Evolutionary conservation across 2,113 vertebrate species (phyloP).

Genomic region (Numenius arquata): DNA sequence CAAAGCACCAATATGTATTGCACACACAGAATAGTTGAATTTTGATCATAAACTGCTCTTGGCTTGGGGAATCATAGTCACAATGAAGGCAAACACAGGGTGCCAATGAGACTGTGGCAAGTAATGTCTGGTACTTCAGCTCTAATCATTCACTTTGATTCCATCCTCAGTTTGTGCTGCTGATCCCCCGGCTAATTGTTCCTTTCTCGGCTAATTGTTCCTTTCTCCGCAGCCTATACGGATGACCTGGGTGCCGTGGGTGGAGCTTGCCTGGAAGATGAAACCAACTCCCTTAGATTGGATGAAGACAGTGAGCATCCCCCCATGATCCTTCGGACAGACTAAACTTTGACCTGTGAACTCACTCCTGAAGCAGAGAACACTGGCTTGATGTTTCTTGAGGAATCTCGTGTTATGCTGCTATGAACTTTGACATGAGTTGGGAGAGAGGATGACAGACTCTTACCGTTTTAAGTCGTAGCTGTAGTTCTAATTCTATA

Average conservation of each 20-base stretch:
- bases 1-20: background rate
- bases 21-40: background rate
- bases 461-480: constrained; percentile 72
- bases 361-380: constrained; percentile 67
- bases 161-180: background rate
- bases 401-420: constrained; percentile 82
- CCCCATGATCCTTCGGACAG: constrained; percentile 95
- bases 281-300: constrained; percentile 83
- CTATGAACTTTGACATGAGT: constrained; percentile 82
- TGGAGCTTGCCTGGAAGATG: constrained; percentile 88
- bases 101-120: background rate
- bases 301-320: constrained; percentile 97
- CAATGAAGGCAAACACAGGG: background rate
- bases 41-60: background rate
- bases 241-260: constrained; percentile 95
- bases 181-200: background rate
- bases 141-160: background rate
- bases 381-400: constrained; percentile 72
- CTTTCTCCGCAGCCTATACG: constrained; percentile 80
- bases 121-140: background rate
- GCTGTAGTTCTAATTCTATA: constrained; percentile 77
- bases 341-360: constrained; percentile 74
- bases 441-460: constrained; percentile 77
- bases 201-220: background rate
- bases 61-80: background rate